Evolutionary conservation across 1,140 invertebrate genomes (phyloP).

Genomic region (Drosophila baimaii): DNA sequence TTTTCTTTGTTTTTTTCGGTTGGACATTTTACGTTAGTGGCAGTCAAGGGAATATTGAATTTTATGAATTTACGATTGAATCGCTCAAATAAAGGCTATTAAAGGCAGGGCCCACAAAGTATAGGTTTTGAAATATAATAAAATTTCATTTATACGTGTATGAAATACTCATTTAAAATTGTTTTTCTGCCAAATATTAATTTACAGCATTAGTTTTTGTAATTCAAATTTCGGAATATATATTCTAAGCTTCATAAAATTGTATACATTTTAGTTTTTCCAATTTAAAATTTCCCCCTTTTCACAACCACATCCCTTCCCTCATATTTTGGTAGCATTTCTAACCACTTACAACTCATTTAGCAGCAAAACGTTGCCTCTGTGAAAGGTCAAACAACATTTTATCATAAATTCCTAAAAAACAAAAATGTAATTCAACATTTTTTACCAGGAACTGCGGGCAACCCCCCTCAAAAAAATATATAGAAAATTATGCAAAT

Average conservation of each 20-base stretch:
- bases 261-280: neutral
- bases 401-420: slow-evolving; percentile 19
- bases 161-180: no score
- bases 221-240: neutral
- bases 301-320: slow-evolving; percentile 3
- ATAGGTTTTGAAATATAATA: no score
- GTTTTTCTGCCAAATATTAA: no score
- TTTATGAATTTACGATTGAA: slow-evolving; percentile 12
- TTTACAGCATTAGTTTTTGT: neutral
- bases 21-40: slow-evolving; percentile 4
- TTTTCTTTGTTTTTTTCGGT: slow-evolving; percentile 8
- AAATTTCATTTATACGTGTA: no score
- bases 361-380: slow-evolving; percentile 6
- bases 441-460: slow-evolving; percentile 54
- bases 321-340: slow-evolving; percentile 2
- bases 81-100: slow-evolving; percentile 20
- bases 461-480: slow-evolving; percentile 59
- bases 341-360: slow-evolving; percentile 29
- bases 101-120: no score
- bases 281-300: neutral
- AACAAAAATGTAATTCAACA: slow-evolving; percentile 52
- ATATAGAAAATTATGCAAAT: slow-evolving; percentile 67
- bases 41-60: slow-evolving; percentile 11
- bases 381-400: slow-evolving; percentile 17
- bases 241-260: no score